These are phyloP conservation scores for Spicauda simplicius DNA, from an alignment of 2,888 invertebrate genomes.

Conservation along the genomic window DNA sequence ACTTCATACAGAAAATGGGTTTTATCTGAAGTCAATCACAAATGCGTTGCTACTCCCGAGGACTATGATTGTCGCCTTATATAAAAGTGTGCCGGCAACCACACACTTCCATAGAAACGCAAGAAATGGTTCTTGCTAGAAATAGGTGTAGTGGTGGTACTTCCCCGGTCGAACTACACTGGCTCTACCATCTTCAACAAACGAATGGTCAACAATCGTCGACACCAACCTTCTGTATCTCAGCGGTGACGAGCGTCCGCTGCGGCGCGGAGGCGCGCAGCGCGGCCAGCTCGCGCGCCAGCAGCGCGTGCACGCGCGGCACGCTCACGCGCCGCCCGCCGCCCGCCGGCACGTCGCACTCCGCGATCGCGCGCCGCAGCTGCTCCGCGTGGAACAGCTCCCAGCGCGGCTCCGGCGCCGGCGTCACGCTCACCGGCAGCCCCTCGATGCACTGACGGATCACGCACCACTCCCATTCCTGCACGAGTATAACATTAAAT, in stretches of 20 bases:
- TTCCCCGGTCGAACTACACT: too few species aligned
- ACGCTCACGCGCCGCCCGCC: slow-evolving; percentile 70
- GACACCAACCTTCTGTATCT: slow-evolving; percentile 69
- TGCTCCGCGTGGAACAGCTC: slow-evolving; percentile 76
- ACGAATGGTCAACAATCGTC: too few species aligned
- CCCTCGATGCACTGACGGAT: slow-evolving; percentile 68
- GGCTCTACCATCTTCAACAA: too few species aligned
- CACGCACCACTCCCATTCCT: slow-evolving; percentile 79
- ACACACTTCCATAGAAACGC: too few species aligned
- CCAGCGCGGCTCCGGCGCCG: slow-evolving; percentile 70
- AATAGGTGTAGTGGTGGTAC: too few species aligned
- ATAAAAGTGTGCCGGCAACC: too few species aligned
- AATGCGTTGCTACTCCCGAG: too few species aligned
- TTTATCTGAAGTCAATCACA: too few species aligned
- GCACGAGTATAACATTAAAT: background rate
- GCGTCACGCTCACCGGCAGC: slow-evolving; percentile 61
- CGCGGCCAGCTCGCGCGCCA: slow-evolving; percentile 70
- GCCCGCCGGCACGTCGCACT: slow-evolving; percentile 70
- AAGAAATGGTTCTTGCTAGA: too few species aligned
- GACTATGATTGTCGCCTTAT: too few species aligned
- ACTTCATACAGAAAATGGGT: too few species aligned
- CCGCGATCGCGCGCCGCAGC: slow-evolving; percentile 67
- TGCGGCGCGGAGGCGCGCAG: slow-evolving; percentile 74
- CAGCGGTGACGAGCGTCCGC: slow-evolving; percentile 63
- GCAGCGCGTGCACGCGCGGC: slow-evolving; percentile 70